Evolutionary conservation across 2,888 invertebrate species (phyloP).

Genomic region (Germaria angustata): DNA sequence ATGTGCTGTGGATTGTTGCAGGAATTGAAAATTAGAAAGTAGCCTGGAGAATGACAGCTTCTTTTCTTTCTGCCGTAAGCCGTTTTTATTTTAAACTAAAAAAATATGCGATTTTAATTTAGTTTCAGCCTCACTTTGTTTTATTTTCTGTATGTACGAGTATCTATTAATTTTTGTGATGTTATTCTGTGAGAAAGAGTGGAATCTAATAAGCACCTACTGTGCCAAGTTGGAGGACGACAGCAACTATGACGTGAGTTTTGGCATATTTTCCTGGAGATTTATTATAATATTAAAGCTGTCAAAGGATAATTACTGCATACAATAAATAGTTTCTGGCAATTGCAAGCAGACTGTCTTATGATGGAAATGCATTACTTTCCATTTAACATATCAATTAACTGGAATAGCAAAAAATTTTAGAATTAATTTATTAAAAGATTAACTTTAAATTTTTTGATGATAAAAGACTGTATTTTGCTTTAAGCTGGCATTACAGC

Average conservation of each 20-base stretch:
- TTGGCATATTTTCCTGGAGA: constrained; percentile 54
- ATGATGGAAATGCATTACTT: constrained; percentile 48
- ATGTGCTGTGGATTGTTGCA: constrained; percentile 27
- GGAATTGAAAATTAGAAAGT: constrained; percentile 64
- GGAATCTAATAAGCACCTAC: constrained; percentile 60
- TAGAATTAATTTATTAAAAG: background rate
- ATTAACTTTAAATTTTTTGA: background rate
- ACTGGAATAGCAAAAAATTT: constrained; percentile 2
- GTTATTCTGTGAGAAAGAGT: background rate
- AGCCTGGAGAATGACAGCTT: constrained; percentile 62
- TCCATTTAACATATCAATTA: constrained; percentile 63
- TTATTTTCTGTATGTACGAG: background rate
- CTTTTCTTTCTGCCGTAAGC: background rate
- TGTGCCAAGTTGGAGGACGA: constrained; percentile 55
- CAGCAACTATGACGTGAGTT: constrained; percentile 48
- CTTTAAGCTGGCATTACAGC: background rate
- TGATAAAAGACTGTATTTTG: background rate
- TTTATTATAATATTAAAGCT: constrained; percentile 62
- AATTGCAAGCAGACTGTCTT: background rate
- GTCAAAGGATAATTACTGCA: constrained; percentile 61
- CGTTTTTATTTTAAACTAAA: background rate
- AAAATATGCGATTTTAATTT: constrained; percentile 62
- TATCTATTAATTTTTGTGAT: constrained; percentile 31
- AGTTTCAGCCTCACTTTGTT: constrained; percentile 46
- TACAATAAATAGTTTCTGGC: background rate